Percentiles rank a stretch among this genome's conserved stretches.
Evolutionary conservation across 1,140 invertebrate genomes (phyloP).

Genomic region (Pseudomyrmex concolor): DNA sequence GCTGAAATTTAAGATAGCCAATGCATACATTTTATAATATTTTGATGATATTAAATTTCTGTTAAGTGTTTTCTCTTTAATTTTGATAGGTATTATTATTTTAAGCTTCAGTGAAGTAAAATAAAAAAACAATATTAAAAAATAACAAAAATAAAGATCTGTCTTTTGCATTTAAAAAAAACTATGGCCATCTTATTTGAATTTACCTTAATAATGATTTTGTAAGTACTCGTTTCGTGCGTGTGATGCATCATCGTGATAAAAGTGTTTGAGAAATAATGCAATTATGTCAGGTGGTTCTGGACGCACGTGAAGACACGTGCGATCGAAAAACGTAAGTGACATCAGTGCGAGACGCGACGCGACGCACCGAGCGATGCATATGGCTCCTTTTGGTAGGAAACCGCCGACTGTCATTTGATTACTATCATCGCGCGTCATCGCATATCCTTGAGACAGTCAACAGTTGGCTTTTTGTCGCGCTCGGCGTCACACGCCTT

Average conservation of each 20-base stretch:
- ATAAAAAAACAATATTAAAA: too few relatives aligned
- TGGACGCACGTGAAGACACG: not conserved
- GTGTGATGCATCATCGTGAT: not conserved
- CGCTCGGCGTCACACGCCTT: conserved; percentile 63
- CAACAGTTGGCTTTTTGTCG: conserved; percentile 61
- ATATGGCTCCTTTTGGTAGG: conserved; percentile 35
- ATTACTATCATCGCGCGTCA: conserved; percentile 64
- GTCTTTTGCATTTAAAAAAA: too few relatives aligned
- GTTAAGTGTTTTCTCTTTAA: too few relatives aligned
- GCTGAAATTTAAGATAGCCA: too few relatives aligned
- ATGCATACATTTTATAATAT: too few relatives aligned
- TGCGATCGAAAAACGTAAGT: not conserved
- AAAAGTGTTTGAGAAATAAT: not conserved
- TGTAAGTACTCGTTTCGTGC: not conserved
- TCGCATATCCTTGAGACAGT: conserved; percentile 56
- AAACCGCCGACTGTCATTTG: conserved; percentile 31
- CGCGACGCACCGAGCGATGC: not conserved
- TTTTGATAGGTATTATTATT: too few relatives aligned
- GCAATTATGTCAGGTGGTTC: not conserved
- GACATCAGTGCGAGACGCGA: conserved; percentile 3
- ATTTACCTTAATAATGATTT: not conserved
- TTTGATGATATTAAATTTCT: too few relatives aligned
- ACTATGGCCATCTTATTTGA: too few relatives aligned
- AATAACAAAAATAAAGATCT: too few relatives aligned
- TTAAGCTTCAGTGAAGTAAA: too few relatives aligned